These are phyloP conservation scores for Tretioscincus oriximinensis DNA, from an alignment of 2,113 vertebrate species.

Conservation along the genomic window DNA sequence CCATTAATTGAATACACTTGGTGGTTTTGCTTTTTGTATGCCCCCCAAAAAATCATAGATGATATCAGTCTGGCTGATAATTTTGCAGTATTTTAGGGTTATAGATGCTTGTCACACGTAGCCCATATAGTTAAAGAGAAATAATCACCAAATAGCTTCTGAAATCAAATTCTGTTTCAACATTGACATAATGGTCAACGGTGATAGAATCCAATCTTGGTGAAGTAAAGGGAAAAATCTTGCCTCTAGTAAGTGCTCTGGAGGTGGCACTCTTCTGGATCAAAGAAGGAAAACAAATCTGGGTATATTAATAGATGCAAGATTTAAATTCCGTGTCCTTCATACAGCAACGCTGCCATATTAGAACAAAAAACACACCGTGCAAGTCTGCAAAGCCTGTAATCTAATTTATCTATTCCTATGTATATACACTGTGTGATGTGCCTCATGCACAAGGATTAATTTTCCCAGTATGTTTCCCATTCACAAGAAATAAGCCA, in stretches of 20 bases:
- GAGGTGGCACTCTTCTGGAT: slow-evolving; percentile 30
- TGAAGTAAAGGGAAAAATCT: slow-evolving; percentile 35
- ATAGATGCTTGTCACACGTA: too few species aligned
- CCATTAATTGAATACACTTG: too few species aligned
- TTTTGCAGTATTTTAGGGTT: too few species aligned
- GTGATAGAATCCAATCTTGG: slow-evolving; percentile 26
- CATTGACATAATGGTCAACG: slow-evolving; percentile 20
- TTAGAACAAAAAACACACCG: background rate
- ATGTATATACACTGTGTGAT: background rate
- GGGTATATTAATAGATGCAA: slow-evolving; percentile 64
- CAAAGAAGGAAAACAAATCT: slow-evolving; percentile 50
- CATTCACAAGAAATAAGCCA: background rate
- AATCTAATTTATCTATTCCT: background rate
- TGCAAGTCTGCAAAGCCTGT: background rate
- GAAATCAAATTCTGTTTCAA: background rate
- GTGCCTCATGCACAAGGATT: background rate
- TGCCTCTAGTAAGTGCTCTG: slow-evolving; percentile 53
- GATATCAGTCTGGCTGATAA: too few species aligned
- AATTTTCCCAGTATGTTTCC: background rate
- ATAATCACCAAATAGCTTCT: background rate
- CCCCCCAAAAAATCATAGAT: too few species aligned
- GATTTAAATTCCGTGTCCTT: slow-evolving; percentile 47
- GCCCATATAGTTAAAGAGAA: too few species aligned
- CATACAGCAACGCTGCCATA: background rate
- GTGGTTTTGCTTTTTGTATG: too few species aligned